Base-by-base conservation (phyloP, 2,888 invertebrate species). In the Epicampocera succincta region DNA sequence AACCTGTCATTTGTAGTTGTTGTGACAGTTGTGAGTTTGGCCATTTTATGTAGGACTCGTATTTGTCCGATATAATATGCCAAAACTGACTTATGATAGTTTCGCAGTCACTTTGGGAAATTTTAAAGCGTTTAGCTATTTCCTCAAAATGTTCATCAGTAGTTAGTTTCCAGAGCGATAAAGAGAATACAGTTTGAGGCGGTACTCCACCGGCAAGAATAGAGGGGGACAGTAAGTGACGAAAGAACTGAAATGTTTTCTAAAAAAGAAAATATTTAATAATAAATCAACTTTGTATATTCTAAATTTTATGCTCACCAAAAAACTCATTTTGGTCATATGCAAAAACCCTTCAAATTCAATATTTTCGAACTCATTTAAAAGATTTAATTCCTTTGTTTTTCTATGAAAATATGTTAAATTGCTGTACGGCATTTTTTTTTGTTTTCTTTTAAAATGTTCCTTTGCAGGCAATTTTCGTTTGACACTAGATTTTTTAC, bases 121-220 rank as follows among this genome's bases (percentile, higher is more conserved):
- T 86, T 40, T 88, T 87, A 77, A 90, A 90, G 50, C 90, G 88
- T 2, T 87, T 86, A 0, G 90, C 85, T 60, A 90, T 90, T 73
- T 90, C 89, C 60, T 90, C 90, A 40, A 90, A 90, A 65, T 90
- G 90, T 58, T 90, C 90, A 74, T 90, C 90, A 3, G 90, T 90
- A 13, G 89, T 84, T 2, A 90, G 81, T 68, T 90, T 90, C 90
- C 90, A 90, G 12, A 90, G 63, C 1, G 90, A 87, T 15, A 90
- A 83, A 0, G 90, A 89, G 3, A 90, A 86, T 3, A 87, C 87
- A 0, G 90, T 89, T 68, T 88, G 88, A 0, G 88, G 87, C 3
- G 88, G 86, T 15, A 87, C 84, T 0, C 80, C 84, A 0, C 83
- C 83, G 0, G 78, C 38, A 46, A 83, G 66, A 33, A 61, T 56